Evolutionary conservation across 2,113 vertebrate species (phyloP), one percentile per base, ranked within the genome.

Genomic region (Leptobrachium ailaonicum): DNA sequence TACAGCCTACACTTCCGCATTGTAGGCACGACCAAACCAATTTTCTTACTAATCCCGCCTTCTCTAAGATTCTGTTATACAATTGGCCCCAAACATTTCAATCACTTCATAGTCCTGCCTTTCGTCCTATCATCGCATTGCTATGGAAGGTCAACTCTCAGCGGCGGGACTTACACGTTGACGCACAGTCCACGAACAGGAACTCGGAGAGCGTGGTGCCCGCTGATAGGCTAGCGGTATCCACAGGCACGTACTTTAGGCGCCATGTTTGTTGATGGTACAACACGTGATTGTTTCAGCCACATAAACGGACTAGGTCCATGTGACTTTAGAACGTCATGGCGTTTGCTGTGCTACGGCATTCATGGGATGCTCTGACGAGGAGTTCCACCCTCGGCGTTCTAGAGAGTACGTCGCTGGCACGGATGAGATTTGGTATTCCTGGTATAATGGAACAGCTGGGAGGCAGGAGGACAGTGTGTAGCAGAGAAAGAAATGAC

Each of bases 191-290:
- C 8, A 50, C 10, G 56, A 60, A 12, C 13, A 3, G 56, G 47
- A 50, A 4, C 47, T 5, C 47, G 8, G 47, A 53, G 75, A 56
- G 66, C 75, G 75, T 77, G 75, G 75, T 77, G 75, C 11, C 53
- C n/a, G 11, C 42, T 77, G 66, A 77, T 77, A 68, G 75, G 75
- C 0, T 40, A 14, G 40, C 20, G 66, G 56, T 13, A 11, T 2
- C 66, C 10, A 20, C 66, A 10, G 32, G 20, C 20, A 32, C 20
- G 20, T 32, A 32, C 20, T 32, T 32, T 50, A 4, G 10, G 4
- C 56, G 3, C 56, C 13, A 60, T 60, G 56, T 12, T 60, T 60
- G 56, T 60, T 60, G 11, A 12, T 8, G 47, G 47, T 8, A 50
- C 4, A 50, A 32, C 20, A 32, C 20, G 20, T 32, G 20, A 32